Conservation (phyloP, 2,888 invertebrate genomes). For the Belgica antarctica region DNA sequence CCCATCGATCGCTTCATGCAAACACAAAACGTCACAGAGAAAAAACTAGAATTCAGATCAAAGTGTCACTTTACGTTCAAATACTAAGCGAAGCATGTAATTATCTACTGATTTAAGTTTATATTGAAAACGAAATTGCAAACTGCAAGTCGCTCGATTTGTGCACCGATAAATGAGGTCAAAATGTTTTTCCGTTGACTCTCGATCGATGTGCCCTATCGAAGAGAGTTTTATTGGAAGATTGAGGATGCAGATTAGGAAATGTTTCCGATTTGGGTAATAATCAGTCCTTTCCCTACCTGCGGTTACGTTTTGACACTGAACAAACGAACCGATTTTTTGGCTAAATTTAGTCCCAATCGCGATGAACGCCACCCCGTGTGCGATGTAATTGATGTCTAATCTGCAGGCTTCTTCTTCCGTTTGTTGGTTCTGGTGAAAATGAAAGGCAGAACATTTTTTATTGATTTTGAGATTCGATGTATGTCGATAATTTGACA, state of each 20-base stretch:
- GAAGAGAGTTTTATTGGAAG: slow-evolving; percentile 23
- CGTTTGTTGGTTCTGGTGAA: neutral
- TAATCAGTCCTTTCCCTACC: neutral
- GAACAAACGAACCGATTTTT: no score
- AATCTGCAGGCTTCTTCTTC: neutral
- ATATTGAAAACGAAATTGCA: slow-evolving; percentile 35
- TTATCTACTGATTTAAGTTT: slow-evolving; percentile 37
- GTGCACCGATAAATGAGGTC: no score
- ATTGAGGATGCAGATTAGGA: slow-evolving; percentile 23
- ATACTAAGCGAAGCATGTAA: slow-evolving; percentile 21
- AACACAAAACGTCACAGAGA: neutral
- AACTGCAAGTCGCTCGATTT: no score
- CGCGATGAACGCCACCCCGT: neutral
- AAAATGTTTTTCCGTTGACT: neutral
- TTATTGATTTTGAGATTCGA: no score
- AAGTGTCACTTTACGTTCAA: slow-evolving; percentile 38
- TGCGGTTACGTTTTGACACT: neutral
- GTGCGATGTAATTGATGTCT: neutral
- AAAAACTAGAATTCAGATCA: slow-evolving; percentile 16
- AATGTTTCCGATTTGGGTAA: neutral
- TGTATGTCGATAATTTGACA: no score
- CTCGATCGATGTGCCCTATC: neutral
- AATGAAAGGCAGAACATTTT: no score
- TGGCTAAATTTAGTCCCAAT: neutral
- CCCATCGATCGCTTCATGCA: neutral